phyloP scores from a whole-genome alignment of 1,140 invertebrate species.

The Drosophila sucinea region DNA sequence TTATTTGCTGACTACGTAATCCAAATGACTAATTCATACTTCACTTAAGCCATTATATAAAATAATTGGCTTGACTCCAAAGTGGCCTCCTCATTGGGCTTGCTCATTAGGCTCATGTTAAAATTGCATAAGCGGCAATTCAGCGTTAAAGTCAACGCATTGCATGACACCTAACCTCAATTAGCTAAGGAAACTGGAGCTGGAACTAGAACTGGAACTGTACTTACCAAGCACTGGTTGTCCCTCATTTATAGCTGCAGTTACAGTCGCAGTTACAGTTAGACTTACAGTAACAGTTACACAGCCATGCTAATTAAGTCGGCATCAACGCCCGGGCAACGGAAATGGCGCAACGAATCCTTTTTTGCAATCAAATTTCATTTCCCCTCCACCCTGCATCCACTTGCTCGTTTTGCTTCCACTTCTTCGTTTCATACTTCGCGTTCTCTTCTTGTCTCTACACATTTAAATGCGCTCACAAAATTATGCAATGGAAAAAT shows the following conservation, averaged over 20 bases:
- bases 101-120: slow-evolving; percentile 52
- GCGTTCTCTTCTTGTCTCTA: background rate
- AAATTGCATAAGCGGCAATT: slow-evolving; percentile 50
- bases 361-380: slow-evolving; percentile 75
- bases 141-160: slow-evolving; percentile 53
- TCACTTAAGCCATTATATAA: slow-evolving; percentile 8
- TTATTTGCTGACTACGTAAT: background rate
- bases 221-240: slow-evolving; percentile 1
- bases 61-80: slow-evolving; percentile 23
- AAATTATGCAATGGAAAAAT: slow-evolving; percentile 77
- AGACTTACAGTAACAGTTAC: slow-evolving; percentile 29
- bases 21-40: background rate
- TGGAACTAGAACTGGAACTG: slow-evolving; percentile 14
- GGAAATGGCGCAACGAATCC: slow-evolving; percentile 67
- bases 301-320: slow-evolving; percentile 68
- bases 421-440: background rate
- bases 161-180: slow-evolving; percentile 64
- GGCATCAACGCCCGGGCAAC: slow-evolving; percentile 56
- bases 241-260: slow-evolving; percentile 7
- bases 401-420: background rate
- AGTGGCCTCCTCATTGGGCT: slow-evolving; percentile 25
- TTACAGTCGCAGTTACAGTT: slow-evolving; percentile 23
- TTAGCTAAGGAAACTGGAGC: slow-evolving; percentile 40
- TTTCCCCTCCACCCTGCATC: slow-evolving; percentile 35
- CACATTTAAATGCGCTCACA: slow-evolving; percentile 61